Evolutionary conservation across 2,113 vertebrate species (phyloP), one percentile per base, ranked within the genome.

Genomic region (Nipponia nippon): DNA sequence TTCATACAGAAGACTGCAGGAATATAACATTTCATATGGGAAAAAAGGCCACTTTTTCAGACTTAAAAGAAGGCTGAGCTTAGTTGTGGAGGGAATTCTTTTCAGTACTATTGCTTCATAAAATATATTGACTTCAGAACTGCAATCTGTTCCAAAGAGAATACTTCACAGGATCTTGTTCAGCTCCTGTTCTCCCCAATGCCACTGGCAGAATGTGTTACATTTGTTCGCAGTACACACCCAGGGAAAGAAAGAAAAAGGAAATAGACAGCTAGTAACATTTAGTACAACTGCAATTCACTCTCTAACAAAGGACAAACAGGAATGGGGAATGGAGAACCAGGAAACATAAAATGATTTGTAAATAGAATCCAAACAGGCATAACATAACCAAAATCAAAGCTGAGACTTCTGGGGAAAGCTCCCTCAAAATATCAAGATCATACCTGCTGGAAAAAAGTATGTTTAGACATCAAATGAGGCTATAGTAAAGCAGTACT

Each of bases 91-190:
- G 79, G 52, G 87, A 95, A 82, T 84, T 87, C 49, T 92, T 88
- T 89, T 91, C 55, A 47, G n/a, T 61, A n/a, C 77, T 88, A 83
- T 65, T 93, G 50, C 46, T 94, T 94, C 44, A 34, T 92, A 87
- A 96, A 95, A 72, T 77, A 79, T 36, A 71, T 88, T 83, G 65
- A 93, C 66, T 90, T 92, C 72, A 79, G 73, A 86, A 23, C 30
- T 92, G 46, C 65, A 82, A 11, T 66, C 19, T 72, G 13, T 78
- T 96, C 87, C 70, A 79, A 76, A 32, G 80, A 92, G 92, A 96
- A 92, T 92, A 81, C 34, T 82, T 75, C 61, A 72, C 21, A 76
- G 14, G 9, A 58, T 83, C 52, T 93, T 82, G 32, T 88, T 95
- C 69, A 70, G 14, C 49, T 67, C 58, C n/a, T 75, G 34, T 56